Conservation (phyloP, 2,888 invertebrate species). For the Drosophila limbata region DNA sequence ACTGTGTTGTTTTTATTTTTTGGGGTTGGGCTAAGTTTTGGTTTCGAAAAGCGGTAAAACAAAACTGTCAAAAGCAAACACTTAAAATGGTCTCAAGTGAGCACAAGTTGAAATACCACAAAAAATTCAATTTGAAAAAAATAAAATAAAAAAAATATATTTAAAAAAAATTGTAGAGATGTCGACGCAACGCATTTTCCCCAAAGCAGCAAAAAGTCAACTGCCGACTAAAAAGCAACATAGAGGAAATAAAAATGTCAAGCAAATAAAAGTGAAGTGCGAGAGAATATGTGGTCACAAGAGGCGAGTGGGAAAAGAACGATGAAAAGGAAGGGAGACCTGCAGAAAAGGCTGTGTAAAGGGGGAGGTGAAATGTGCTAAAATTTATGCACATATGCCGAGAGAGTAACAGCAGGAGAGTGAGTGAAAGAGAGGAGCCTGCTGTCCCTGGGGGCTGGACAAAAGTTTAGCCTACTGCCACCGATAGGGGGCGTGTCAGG, state of each 20-base stretch:
- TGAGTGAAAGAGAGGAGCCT: slow-evolving; percentile 12
- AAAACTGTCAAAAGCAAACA: slow-evolving; percentile 70
- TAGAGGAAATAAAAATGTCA: slow-evolving; percentile 49
- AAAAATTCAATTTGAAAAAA: slow-evolving; percentile 16
- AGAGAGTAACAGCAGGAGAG: slow-evolving; percentile 9
- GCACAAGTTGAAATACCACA: slow-evolving; percentile 30
- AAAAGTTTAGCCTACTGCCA: slow-evolving; percentile 6
- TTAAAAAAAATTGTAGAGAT: slow-evolving; percentile 34
- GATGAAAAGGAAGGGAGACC: not conserved
- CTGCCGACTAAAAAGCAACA: slow-evolving; percentile 49
- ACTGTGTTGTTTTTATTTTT: slow-evolving; percentile 3
- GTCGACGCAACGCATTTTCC: slow-evolving; percentile 47
- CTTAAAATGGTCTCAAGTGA: slow-evolving; percentile 78
- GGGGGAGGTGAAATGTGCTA: slow-evolving; percentile 40
- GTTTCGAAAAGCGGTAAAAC: slow-evolving; percentile 26
- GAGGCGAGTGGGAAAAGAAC: slow-evolving; percentile 5
- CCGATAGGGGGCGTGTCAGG: slow-evolving; percentile 18
- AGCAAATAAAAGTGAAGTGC: slow-evolving; percentile 44
- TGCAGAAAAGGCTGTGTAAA: slow-evolving; percentile 17
- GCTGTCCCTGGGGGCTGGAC: slow-evolving; percentile 36
- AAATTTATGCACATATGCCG: slow-evolving; percentile 66
- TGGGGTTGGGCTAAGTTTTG: not conserved
- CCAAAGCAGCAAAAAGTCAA: slow-evolving; percentile 67
- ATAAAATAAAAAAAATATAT: slow-evolving; percentile 24
- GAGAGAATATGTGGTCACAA: slow-evolving; percentile 19